Evolutionary conservation across 2,888 invertebrate species (phyloP).

Genomic region (Acanthosepion lycidas): DNA sequence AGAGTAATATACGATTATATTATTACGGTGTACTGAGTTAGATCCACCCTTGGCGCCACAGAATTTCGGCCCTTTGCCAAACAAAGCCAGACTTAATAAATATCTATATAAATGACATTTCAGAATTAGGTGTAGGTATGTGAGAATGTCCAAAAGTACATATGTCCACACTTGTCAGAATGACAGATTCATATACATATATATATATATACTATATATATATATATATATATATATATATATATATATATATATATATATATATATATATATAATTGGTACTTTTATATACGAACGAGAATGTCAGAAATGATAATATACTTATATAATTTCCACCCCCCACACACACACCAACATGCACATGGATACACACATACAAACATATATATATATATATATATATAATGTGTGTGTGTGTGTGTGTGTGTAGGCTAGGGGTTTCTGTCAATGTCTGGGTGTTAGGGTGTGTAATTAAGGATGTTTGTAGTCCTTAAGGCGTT

Average conservation of each 20-base stretch:
- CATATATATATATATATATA: background rate
- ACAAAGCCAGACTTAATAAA: no score
- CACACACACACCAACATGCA: background rate
- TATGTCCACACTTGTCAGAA: conserved; percentile 20
- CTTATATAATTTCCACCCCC: background rate
- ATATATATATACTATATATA: background rate
- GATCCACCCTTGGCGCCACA: no score
- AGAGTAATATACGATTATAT: no score
- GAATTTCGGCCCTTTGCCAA: no score
- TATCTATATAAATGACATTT: background rate
- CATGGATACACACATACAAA: background rate
- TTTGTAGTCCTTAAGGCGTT: background rate
- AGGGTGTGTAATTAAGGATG: conserved; percentile 14
- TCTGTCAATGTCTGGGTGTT: background rate
- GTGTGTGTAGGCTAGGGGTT: no score
- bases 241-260: conserved; percentile 20
- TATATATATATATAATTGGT: background rate
- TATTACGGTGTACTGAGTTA: no score
- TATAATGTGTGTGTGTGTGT: background rate
- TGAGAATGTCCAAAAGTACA: background rate
- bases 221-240: conserved; percentile 33
- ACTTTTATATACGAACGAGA: background rate
- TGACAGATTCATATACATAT: background rate
- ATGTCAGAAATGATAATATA: background rate
- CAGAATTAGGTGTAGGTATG: background rate